Evolutionary conservation across 2,797 vertebrate genomes (phyloP).

Genomic region (Mareca strepera): DNA sequence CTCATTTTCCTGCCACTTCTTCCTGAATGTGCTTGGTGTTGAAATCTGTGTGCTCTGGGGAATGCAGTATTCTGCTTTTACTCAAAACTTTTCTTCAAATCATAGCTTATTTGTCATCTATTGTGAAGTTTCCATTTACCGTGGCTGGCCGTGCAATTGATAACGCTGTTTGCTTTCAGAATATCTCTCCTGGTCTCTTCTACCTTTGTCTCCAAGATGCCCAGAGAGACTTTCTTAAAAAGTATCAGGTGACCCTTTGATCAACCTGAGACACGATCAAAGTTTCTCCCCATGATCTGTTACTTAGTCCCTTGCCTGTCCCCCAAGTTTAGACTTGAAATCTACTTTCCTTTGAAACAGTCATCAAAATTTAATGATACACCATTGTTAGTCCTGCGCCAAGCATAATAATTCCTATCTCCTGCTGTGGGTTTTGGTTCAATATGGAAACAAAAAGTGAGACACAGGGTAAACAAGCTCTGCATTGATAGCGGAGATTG

Average conservation of each 20-base stretch:
- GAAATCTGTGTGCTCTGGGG: not conserved
- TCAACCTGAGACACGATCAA: conserved; percentile 39
- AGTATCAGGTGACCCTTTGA: conserved; percentile 45
- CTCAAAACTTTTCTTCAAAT: not conserved
- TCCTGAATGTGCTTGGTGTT: not conserved
- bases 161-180: not conserved
- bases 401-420: conserved; percentile 44
- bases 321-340: conserved; percentile 25
- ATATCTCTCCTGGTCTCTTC: not conserved
- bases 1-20: not conserved
- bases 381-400: not conserved
- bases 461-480: not conserved
- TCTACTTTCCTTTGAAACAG: conserved; percentile 17
- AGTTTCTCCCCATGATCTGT: conserved; percentile 7
- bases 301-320: conserved; percentile 1
- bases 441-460: not conserved
- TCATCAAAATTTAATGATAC: conserved; percentile 31
- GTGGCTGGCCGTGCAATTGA: not conserved
- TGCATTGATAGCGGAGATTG: not conserved
- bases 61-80: not conserved
- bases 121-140: not conserved
- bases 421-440: conserved; percentile 21
- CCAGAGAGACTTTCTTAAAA: not conserved
- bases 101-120: not conserved
- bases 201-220: conserved; percentile 18